Percentiles rank a stretch among this genome's conserved stretches.
Conservation (phyloP, 2,888 invertebrate species). For the Invenusta paracnida region DNA sequence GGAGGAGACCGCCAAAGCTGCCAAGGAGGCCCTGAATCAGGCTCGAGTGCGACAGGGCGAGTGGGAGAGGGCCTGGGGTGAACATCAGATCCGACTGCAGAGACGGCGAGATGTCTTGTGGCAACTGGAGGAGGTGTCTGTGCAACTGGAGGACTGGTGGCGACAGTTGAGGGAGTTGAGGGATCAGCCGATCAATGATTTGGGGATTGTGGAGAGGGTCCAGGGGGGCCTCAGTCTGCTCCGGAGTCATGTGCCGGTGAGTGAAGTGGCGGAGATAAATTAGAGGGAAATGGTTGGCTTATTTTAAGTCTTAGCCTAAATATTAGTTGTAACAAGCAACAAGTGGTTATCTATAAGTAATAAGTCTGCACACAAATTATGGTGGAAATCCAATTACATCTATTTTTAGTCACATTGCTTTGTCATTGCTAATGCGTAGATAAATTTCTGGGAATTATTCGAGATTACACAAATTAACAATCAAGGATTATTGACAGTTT, state of each 20-base stretch:
- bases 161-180: background rate
- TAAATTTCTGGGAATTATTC: too few species aligned
- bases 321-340: too few species aligned
- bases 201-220: background rate
- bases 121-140: background rate
- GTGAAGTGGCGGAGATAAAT: background rate
- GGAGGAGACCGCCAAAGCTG: constrained; percentile 32
- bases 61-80: constrained; percentile 6
- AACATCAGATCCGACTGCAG: constrained; percentile 11
- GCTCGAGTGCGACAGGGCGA: background rate
- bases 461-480: too few species aligned
- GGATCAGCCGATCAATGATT: background rate
- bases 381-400: too few species aligned
- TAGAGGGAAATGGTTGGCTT: too few species aligned
- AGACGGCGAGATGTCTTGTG: background rate
- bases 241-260: background rate
- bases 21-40: background rate
- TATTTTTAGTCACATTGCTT: too few species aligned
- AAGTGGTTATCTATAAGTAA: too few species aligned
- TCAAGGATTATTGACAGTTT: too few species aligned
- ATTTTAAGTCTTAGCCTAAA: too few species aligned
- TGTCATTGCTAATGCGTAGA: background rate
- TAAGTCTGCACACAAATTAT: too few species aligned
- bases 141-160: background rate
- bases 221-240: background rate